Evolutionary conservation across 2,113 vertebrate genomes (phyloP), one percentile per base, ranked within the genome.

Genomic region (Cyphomyrus plagiostoma): DNA sequence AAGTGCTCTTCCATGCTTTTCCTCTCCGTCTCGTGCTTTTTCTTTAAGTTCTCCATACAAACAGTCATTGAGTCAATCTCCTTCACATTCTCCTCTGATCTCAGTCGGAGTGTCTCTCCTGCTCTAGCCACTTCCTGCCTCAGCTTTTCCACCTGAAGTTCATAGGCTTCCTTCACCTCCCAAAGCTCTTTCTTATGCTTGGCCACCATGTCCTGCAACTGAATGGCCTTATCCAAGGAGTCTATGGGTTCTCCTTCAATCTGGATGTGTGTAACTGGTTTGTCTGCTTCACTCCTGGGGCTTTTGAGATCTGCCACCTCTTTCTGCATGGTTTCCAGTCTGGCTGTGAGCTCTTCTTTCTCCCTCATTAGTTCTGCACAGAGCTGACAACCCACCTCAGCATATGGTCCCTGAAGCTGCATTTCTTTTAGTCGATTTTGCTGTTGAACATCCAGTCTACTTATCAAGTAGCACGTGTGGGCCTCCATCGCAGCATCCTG

Each of bases 31-130:
- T 96, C 93, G 0, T 97, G 94, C 91, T 95, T 93, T 89, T 92
- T 94, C 92, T 95, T 92, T 62, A 96, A 92, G 89, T 94, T 94
- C 91, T 96, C 96, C 94, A 96, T 95, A 92, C 93, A 95, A 89
- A 91, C 45, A 0, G 93, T 96, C 91, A 96, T 56, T 0, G 93
- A 95, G 90, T 96, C 92, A 0, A 95, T 95, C 91, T 96, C 95
- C 88, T 94, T 95, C 4, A 94, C 91, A 1, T 95, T 95, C 89
- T 96, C 95, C 84, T 95, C 95, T 6, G 95, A 94, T 17, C 52
- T 74, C 56, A 95, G 88, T 21, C 87, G 91, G 17, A 96, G 90
- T 0, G 89, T 93, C 88, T 97, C 95, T 1, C 91, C 92, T 30
- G 94, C 92, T 45, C 92, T 94, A 7, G 85, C 80, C 0, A 95